Conservation (phyloP, 2,797 vertebrate species). For the Pachyuromys duprasi region DNA sequence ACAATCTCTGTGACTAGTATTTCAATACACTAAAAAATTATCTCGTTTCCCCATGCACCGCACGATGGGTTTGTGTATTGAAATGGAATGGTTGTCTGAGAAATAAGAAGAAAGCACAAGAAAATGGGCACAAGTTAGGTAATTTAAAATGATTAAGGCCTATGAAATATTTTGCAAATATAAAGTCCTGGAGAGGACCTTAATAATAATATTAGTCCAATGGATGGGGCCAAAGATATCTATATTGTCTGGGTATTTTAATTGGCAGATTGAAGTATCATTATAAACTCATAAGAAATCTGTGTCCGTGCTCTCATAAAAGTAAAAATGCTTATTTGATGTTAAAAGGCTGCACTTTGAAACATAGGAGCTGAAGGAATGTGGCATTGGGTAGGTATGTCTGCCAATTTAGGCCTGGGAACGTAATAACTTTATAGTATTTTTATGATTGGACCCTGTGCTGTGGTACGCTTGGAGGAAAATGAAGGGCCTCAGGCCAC, state of each 20-base stretch:
- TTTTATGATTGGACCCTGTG: conserved; percentile 70
- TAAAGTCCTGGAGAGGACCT: conserved; percentile 73
- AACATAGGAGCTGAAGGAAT: conserved; percentile 50
- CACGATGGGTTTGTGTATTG: background rate
- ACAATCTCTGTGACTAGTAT: background rate
- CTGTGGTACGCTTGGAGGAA: background rate
- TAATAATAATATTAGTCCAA: conserved; percentile 81
- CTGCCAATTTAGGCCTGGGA: conserved; percentile 67
- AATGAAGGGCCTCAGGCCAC: background rate
- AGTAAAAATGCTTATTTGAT: conserved; percentile 74
- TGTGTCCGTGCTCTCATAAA: conserved; percentile 74
- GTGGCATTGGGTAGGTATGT: conserved; percentile 5
- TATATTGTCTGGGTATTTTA: conserved; percentile 82
- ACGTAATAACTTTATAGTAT: conserved; percentile 68
- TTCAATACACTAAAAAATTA: background rate
- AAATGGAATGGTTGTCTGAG: conserved; percentile 18
- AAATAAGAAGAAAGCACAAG: conserved; percentile 47
- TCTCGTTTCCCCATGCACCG: conserved; percentile 20
- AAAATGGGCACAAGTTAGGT: conserved; percentile 66
- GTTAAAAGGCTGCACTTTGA: conserved; percentile 68
- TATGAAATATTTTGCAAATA: conserved; percentile 73
- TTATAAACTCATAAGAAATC: conserved; percentile 79
- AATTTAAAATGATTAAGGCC: conserved; percentile 76
- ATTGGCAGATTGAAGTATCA: conserved; percentile 74
- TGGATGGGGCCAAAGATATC: conserved; percentile 73